Conservation (phyloP, 1,140 invertebrate species). For the Platorchestia sp. region DNA sequence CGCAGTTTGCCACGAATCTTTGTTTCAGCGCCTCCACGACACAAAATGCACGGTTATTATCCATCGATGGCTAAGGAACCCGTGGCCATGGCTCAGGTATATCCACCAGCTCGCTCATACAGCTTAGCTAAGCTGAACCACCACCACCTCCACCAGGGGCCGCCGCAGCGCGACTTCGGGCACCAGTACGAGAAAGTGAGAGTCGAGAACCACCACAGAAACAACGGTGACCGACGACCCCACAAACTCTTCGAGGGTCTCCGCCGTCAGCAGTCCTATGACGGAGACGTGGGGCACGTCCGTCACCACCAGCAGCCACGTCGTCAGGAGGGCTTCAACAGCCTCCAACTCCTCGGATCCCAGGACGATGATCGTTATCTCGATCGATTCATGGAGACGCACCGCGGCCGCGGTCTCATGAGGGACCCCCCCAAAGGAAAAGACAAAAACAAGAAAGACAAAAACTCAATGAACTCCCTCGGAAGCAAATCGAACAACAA, state of each 20-base stretch:
- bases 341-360: constrained; percentile 64
- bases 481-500: constrained; percentile 48
- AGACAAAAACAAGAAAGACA: constrained; percentile 17
- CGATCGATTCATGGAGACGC: constrained; percentile 62
- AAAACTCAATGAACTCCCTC: constrained; percentile 49
- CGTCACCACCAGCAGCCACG: constrained; percentile 4
- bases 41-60: constrained; percentile 63
- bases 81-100: constrained; percentile 30
- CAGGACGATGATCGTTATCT: constrained; percentile 63
- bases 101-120: constrained; percentile 44
- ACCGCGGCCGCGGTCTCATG: not conserved
- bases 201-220: not conserved
- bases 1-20: not conserved
- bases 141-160: constrained; percentile 58
- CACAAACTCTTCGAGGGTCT: constrained; percentile 26
- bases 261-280: constrained; percentile 24
- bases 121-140: constrained; percentile 51
- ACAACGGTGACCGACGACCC: not conserved
- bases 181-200: constrained; percentile 53
- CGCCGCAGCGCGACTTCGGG: constrained; percentile 31
- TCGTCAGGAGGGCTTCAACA: constrained; percentile 63
- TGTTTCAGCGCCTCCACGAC: not conserved
- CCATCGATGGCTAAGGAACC: constrained; percentile 57
- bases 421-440: not conserved
- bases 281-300: not conserved